phyloP scores from a whole-genome alignment of 2,797 vertebrate species.

The Sebastes iracundus region DNA sequence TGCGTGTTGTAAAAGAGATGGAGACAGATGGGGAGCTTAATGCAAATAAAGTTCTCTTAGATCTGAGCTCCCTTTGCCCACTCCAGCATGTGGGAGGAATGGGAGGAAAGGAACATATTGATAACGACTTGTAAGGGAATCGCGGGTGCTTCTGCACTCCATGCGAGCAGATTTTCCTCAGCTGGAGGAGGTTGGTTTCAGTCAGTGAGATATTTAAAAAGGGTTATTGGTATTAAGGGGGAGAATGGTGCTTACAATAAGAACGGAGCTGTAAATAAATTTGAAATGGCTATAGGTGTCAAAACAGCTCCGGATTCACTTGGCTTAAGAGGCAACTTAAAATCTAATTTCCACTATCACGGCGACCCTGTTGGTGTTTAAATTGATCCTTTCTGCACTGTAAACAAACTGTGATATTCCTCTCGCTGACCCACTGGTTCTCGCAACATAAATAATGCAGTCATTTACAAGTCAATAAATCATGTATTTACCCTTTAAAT shows the following conservation, averaged over 20 bases:
- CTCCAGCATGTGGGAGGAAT: constrained; percentile 44
- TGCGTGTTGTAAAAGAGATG: background rate
- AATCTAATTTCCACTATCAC: constrained; percentile 16
- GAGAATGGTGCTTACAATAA: constrained; percentile 26
- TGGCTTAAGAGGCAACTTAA: constrained; percentile 17
- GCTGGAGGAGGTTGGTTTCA: constrained; percentile 39
- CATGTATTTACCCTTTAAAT: background rate
- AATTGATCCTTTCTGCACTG: background rate
- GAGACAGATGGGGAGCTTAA: constrained; percentile 52
- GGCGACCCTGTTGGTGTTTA: constrained; percentile 13
- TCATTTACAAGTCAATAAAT: constrained; percentile 25
- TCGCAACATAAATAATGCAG: constrained; percentile 3
- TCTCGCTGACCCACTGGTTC: background rate
- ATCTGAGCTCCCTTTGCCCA: constrained; percentile 23
- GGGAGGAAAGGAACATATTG: constrained; percentile 55
- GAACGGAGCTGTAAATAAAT: constrained; percentile 40
- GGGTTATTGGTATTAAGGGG: constrained; percentile 25
- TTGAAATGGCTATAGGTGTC: constrained; percentile 25
- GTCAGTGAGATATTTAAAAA: constrained; percentile 31
- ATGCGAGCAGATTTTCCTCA: constrained; percentile 52
- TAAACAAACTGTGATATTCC: constrained; percentile 22
- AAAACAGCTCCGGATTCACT: constrained; percentile 28
- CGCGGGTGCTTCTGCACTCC: constrained; percentile 23
- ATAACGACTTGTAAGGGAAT: constrained; percentile 64
- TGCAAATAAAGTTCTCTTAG: constrained; percentile 26